Evolutionary conservation across 2,113 vertebrate species (phyloP).

Genomic region (Eira barbara): DNA sequence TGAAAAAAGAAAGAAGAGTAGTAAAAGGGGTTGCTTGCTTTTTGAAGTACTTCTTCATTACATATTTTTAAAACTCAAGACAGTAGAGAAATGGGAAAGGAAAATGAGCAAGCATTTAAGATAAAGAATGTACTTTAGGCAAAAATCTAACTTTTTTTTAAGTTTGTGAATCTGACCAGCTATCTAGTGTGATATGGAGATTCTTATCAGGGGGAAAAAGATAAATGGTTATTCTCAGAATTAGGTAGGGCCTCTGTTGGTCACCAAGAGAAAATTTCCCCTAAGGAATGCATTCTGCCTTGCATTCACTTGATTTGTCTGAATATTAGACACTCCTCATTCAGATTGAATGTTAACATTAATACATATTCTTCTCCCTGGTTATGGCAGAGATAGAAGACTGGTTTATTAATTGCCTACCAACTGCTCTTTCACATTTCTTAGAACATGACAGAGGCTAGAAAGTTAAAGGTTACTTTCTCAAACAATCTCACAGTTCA

Average conservation of each 20-base stretch:
- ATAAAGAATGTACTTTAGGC: background rate
- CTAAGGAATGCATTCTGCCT: background rate
- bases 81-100: background rate
- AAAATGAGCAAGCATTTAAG: background rate
- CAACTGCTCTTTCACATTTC: background rate
- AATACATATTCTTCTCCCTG: background rate
- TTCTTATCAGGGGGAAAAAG: too few relatives aligned
- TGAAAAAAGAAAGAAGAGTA: background rate
- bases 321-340: constrained; percentile 1
- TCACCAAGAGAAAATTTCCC: background rate
- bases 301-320: background rate
- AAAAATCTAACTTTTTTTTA: background rate
- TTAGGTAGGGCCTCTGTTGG: background rate
- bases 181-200: background rate
- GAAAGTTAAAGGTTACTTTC: background rate
- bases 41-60: background rate
- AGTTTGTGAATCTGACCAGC: background rate
- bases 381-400: background rate
- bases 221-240: background rate
- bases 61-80: background rate
- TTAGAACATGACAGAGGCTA: background rate
- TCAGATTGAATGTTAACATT: background rate
- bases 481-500: background rate
- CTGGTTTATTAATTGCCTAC: background rate
- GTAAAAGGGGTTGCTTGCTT: background rate